Base-by-base conservation (phyloP, 1,140 invertebrate species). In the Drosophila triauraria region DNA sequence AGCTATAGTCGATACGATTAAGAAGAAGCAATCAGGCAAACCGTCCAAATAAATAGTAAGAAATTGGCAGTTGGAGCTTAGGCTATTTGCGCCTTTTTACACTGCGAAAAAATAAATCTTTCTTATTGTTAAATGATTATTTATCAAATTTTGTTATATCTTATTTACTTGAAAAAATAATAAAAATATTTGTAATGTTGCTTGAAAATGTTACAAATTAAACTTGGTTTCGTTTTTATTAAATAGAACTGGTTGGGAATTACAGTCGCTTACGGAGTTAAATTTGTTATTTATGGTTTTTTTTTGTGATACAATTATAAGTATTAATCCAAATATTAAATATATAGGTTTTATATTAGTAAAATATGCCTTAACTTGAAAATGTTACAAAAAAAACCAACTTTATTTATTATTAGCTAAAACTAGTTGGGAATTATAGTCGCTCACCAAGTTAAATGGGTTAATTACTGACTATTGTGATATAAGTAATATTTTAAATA, bases 1-100 rank as follows among this genome's bases (percentile, higher is more conserved):
- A 25, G 40, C 47, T 5, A 25, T 72, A 2, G 10, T 60, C 4
- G 44, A 25, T 40, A 40, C 50, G 9, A 48, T 63, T 44, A 43
- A 58, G 5, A 48, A 50, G 13, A 5, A 46, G 13, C 47, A 51
- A 58, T 38, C 40, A 30, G 44, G 40, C 32, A 50, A n/a, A 25
- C 25, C 42, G 4, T 60, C 38, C 4, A 57, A 63, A 50, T 38
- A 40, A 72, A 9, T 20, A 20, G 9, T 12, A 27, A 4, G 12
- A 23, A 25, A 68, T 40, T 23, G 10, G 13, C 27, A 32, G 23
- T 4, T 10, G n/a, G 8, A 38, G 9, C 35, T 48, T 13, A 38
- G 13, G 5, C 10, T 13, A 23, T 12, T 40, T 32, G 20, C 12
- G 3, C 4, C 1, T n/a, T 12, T 43, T 2, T 44, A 9, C 38